Evolutionary conservation across 64 coral and sea anemone genomes (phyloP), one percentile per base, ranked within the genome.

Genomic region (Actinia equina): DNA sequence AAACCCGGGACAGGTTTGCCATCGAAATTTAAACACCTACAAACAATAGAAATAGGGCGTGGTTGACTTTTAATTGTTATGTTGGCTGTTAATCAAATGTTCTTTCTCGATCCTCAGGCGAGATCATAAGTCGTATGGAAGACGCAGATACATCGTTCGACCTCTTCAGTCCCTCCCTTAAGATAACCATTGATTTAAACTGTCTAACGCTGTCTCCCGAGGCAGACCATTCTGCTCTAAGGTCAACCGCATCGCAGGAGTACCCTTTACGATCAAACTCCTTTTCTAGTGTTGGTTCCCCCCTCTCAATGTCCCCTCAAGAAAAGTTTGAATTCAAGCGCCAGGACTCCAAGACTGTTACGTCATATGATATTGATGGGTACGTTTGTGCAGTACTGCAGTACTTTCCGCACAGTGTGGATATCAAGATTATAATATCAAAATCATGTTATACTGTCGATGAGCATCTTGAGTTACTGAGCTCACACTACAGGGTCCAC

Each of bases 281-380:
- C 30, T 95, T 74, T 53, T 88, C 90, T 19, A 95, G 93, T n/a
- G 86, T 71, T 1, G 89, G 89, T 27, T 99, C 97, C 53, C 91
- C 88, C 14, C 64, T 90, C 2, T 96, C 94, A 3, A 79, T 90
- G n/a, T 96, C 94, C 7, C 94, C 94, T 43, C 80, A 82, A 41
- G 94, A 96, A 42, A 96, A 86, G 65, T 93, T 90, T 70, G 94
- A 93, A 13, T 92, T 90, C 80, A 96, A 89, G 71, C 78, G 94
- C 60, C 82, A 83, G 56, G 94, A 96, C 46, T 96, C 94, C 6
- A 96, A 96, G 52, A 77, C 91, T 27, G 83, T 84, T 49, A 96
- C 94, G 1, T 96, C 94, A 20, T 88, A 96, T 71, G 94, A 96
- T 65, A 96, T 96, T 82, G 94, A 96, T 58, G 91, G 94, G 94